Percentiles rank a stretch among this genome's conserved stretches.
phyloP scores from a whole-genome alignment of 37 sponge, comb jelly and placozoan species.

The Spongia lamella region DNA sequence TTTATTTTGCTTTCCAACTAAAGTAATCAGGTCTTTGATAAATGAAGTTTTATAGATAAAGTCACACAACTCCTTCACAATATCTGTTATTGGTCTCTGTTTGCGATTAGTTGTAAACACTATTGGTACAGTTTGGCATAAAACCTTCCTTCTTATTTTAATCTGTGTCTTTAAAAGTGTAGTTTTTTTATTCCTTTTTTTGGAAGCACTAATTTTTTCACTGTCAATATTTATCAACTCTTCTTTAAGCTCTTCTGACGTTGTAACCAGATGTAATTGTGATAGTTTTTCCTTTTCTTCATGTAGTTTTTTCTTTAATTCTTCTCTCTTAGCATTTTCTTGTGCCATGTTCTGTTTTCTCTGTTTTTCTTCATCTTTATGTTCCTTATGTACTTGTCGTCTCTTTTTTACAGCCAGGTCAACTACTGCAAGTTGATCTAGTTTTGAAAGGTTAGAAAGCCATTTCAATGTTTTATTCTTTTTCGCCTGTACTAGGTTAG shows the following conservation, averaged over 20 bases:
- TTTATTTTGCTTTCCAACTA: conserved; percentile 26
- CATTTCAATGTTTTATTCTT: too few relatives aligned
- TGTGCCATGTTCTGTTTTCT: too few relatives aligned
- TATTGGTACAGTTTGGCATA: conserved; percentile 19
- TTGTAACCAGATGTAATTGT: conserved; percentile 26
- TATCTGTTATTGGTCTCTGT: conserved; percentile 2
- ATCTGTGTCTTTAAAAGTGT: conserved; percentile 19
- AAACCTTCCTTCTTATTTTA: conserved; percentile 22
- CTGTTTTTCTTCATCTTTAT: neutral
- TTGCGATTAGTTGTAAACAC: conserved; percentile 25
- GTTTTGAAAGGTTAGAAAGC: neutral
- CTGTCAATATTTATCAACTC: too few relatives aligned
- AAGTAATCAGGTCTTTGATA: conserved; percentile 6
- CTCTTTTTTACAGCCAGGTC: conserved; percentile 21
- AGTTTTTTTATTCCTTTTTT: neutral
- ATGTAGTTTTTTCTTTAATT: neutral
- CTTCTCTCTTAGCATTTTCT: neutral
- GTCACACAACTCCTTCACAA: conserved; percentile 19
- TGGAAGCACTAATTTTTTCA: too few relatives aligned
- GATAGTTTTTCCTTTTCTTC: conserved; percentile 25
- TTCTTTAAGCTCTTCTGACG: conserved; percentile 18
- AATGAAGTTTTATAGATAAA: neutral
- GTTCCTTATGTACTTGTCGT: neutral
- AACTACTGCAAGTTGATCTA: neutral
- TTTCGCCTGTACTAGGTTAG: conserved; percentile 19